Evolutionary conservation across 2,888 invertebrate species (phyloP), one percentile per base, ranked within the genome.

Genomic region (Thecocarcelia acutangulata): DNA sequence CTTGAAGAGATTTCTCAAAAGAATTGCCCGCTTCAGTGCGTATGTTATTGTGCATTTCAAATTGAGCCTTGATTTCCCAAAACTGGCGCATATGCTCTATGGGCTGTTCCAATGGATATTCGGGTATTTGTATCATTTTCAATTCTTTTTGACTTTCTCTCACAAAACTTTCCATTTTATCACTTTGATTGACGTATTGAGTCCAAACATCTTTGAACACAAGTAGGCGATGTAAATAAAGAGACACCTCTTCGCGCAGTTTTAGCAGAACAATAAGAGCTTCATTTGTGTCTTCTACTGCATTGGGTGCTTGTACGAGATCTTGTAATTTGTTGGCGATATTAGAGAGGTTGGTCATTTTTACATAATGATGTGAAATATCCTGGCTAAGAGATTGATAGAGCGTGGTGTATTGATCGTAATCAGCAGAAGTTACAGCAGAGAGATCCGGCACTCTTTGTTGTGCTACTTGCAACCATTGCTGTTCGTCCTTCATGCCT

Each of bases 41-140:
- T 61, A 96, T 92, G 84, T 94, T 94, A 85, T 95, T 96, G 88
- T 96, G 93, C 24, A 96, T 93, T 91, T 96, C 96, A 86, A 96
- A 95, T 86, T 96, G 96, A 0, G 96, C 97, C 89, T 96, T 96
- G 56, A 97, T 90, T 91, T 97, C 97, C 96, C 97, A 97, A 91
- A 96, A 97, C 85, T 95, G 94, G 85, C 96, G 93, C 90, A 96
- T 94, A 86, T 95, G 95, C 68, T 94, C 94, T 11, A 93, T 93
- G 0, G 93, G 93, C 66, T 93, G 93, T 15, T 93, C 89, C 24
- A 91, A 92, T 40, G 93, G 93, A 81, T 94, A 94, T 12, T 93
- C 92, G 0, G 94, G 93, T 75, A 93, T 91, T 73, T 93, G 92
- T 44, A 96, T 93, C 28, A 93, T 91, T 78, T 93, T 92, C 58